phyloP scores from a whole-genome alignment of 2,888 invertebrate genomes.

The Agonum fuliginosum region DNA sequence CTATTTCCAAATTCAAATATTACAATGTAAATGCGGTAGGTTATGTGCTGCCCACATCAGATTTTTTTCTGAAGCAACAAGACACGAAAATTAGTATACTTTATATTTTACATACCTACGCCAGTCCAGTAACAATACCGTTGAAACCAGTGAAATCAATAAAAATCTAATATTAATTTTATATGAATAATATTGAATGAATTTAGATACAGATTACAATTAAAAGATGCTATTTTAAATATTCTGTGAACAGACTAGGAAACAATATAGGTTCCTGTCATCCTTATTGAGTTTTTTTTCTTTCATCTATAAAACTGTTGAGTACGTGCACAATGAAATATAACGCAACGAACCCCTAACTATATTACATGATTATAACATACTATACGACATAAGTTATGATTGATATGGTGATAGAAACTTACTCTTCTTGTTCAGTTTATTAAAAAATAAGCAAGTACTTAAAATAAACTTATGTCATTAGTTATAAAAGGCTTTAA shows the following conservation, averaged over 20 bases:
- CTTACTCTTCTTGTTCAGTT: slow-evolving; percentile 8
- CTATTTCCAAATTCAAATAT: too few species aligned
- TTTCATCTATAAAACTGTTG: slow-evolving; percentile 35
- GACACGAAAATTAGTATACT: too few species aligned
- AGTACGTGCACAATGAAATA: slow-evolving; percentile 53
- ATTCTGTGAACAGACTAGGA: slow-evolving; percentile 28
- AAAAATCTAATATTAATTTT: too few species aligned
- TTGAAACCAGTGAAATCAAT: too few species aligned
- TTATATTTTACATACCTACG: too few species aligned
- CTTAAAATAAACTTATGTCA: not conserved
- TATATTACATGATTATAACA: slow-evolving; percentile 10
- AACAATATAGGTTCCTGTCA: not conserved
- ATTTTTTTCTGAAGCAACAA: too few species aligned
- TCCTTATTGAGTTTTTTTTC: slow-evolving; percentile 6
- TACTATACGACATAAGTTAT: slow-evolving; percentile 38
- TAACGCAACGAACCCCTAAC: slow-evolving; percentile 51
- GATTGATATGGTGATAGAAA: slow-evolving; percentile 54
- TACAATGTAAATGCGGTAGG: too few species aligned
- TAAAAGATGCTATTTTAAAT: slow-evolving; percentile 38
- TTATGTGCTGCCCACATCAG: too few species aligned
- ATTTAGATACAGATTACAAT: too few species aligned
- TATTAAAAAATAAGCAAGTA: slow-evolving; percentile 1
- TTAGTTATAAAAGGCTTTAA: not conserved
- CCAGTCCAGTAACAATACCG: too few species aligned
- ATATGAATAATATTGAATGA: too few species aligned